Evolutionary conservation across 2,888 invertebrate species (phyloP).

Genomic region (Philereme transversata): DNA sequence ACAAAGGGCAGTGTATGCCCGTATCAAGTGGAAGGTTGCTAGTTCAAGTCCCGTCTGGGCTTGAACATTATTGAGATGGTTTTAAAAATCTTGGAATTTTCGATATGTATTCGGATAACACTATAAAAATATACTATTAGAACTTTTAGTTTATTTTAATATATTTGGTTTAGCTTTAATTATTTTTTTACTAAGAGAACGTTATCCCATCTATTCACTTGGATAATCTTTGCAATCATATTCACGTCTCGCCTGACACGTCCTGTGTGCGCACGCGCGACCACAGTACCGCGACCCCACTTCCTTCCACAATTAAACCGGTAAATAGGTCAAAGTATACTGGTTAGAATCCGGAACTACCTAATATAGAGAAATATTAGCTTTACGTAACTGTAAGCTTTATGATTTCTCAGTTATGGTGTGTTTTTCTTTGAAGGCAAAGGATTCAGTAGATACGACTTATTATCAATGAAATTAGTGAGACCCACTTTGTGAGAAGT

Average conservation of each 20-base stretch:
- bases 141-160: too few species aligned
- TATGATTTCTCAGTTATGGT: constrained; percentile 5
- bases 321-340: constrained; percentile 11
- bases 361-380: constrained; percentile 4
- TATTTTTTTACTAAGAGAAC: too few species aligned
- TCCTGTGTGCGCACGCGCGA: constrained; percentile 12
- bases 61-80: too few species aligned
- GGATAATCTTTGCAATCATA: constrained; percentile 15
- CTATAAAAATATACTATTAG: too few species aligned
- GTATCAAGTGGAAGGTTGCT: too few species aligned
- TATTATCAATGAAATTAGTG: too few species aligned
- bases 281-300: constrained; percentile 7
- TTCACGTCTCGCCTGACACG: constrained; percentile 21
- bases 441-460: constrained; percentile 1
- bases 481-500: too few species aligned
- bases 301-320: not conserved
- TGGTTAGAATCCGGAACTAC: constrained; percentile 16
- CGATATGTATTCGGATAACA: too few species aligned
- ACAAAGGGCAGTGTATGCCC: too few species aligned
- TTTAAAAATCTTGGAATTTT: too few species aligned
- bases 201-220: constrained; percentile 5
- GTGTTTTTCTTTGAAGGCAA: not conserved
- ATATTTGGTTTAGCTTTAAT: too few species aligned
- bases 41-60: too few species aligned
- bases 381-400: not conserved